A percentile compares a stretch with the other conserved stretches of the same genome.
Conservation (phyloP, 2,113 vertebrate genomes). For the Taxidea taxus region DNA sequence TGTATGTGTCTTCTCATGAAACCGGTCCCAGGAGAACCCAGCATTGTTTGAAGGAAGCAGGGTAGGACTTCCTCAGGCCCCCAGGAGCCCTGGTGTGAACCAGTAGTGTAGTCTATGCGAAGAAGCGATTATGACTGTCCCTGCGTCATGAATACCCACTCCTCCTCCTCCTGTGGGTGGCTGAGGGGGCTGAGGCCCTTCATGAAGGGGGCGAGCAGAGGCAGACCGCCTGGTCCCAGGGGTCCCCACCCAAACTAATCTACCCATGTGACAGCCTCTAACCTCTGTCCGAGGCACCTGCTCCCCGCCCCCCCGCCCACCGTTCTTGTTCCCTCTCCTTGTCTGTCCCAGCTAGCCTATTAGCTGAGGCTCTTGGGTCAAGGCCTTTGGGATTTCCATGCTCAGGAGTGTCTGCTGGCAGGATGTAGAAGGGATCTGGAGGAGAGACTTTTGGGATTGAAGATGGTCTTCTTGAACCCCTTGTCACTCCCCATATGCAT, state of each 20-base stretch:
- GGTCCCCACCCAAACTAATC: not conserved
- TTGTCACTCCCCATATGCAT: not conserved
- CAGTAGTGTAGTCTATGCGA: too few relatives aligned
- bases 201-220: not conserved
- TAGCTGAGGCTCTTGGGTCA: not conserved
- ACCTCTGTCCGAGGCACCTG: not conserved
- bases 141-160: rapidly evolving
- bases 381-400: not conserved
- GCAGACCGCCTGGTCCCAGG: not conserved
- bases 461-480: not conserved
- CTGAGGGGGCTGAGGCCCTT: not conserved
- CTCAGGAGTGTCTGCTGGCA: not conserved
- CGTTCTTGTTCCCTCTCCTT: rapidly evolving
- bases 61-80: not conserved
- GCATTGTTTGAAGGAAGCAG: not conserved
- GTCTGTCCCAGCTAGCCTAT: too few relatives aligned
- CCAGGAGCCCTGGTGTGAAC: not conserved
- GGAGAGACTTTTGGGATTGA: rapidly evolving
- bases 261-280: not conserved
- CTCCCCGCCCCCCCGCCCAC: not conserved
- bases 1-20: not conserved
- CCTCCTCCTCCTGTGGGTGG: not conserved
- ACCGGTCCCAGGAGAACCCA: not conserved
- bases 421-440: not conserved
- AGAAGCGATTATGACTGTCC: not conserved